Conservation (phyloP, 2,888 invertebrate species). For the Thumatha senex region DNA sequence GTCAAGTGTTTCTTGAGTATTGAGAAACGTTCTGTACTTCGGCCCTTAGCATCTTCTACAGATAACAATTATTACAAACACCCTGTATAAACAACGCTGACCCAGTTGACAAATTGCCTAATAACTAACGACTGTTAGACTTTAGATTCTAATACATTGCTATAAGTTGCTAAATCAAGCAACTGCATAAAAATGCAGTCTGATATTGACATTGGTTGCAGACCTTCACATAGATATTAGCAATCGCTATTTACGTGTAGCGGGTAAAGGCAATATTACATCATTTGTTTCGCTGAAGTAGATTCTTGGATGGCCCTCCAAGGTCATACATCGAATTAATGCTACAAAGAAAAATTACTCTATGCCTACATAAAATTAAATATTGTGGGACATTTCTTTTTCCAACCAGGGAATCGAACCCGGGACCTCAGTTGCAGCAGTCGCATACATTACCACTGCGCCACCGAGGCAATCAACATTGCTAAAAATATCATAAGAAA, state of each 20-base stretch:
- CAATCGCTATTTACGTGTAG: conserved; percentile 26
- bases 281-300: background rate
- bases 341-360: conserved; percentile 8
- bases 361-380: background rate
- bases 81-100: conserved; percentile 21
- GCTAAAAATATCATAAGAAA: too few species aligned
- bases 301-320: background rate
- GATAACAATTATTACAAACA: conserved; percentile 5
- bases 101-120: conserved; percentile 48
- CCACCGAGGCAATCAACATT: too few species aligned
- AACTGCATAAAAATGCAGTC: conserved; percentile 24
- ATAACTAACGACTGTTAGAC: conserved; percentile 57
- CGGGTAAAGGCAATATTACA: conserved; percentile 13
- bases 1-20: too few species aligned
- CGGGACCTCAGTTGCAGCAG: too few species aligned
- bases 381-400: too few species aligned
- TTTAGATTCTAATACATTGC: conserved; percentile 45
- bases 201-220: conserved; percentile 68
- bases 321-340: conserved; percentile 1
- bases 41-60: background rate
- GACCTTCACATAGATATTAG: conserved; percentile 59
- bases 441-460: too few species aligned
- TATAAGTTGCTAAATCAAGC: conserved; percentile 41
- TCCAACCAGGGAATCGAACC: too few species aligned
- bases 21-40: background rate